Base-by-base conservation (phyloP, 2,797 vertebrate genomes). In the Hybognathus amarus region DNA sequence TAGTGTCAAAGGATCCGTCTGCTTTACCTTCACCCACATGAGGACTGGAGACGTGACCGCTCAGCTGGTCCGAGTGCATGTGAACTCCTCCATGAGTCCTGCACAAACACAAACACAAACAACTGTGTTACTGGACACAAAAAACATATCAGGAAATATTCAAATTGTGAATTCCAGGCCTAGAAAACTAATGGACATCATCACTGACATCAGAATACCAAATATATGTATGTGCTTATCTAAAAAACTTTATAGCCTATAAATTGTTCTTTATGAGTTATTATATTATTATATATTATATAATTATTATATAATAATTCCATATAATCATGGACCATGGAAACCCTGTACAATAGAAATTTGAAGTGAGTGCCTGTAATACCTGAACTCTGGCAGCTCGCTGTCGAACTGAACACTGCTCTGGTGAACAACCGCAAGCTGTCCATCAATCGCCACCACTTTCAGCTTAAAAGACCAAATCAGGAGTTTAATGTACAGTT, bases 11-110 rank as follows among this genome's bases (percentile, higher is more conserved):
- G 12, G 40, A 67, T 7, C 8, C 9, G 40, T 10, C 38, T 1
- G 54, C 9, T 90, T 86, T 91, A 99, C 97, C 97, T 98, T 96
- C 81, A 98, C 91, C 97, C 97, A 99, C 97, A 99, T 97, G 50
- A 97, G 94, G 20, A 97, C 97, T 0, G 97, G 97, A 82, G 98
- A 97, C 59, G 97, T 98, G 85, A 99, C 96, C 0, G 96, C n/a
- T 97, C 89, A 98, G 90, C 42, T 93, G 90, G 70, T 98, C 97
- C 66, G 87, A 33, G 0, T 97, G 96, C 40, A 98, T 83, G 8
- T 96, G 95, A 67, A 96, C 96, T 17, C 98, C 97, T 3, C 97
- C 97, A 87, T 92, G 94, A 78, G 97, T 99, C 91, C 98, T 99
- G 87, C 2, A 87, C 8, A 75, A 67, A 75, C 9, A 81, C 24